Evolutionary conservation across 1,140 invertebrate genomes (phyloP), one percentile per base, ranked within the genome.

Genomic region (Pectinophora gossypiella): DNA sequence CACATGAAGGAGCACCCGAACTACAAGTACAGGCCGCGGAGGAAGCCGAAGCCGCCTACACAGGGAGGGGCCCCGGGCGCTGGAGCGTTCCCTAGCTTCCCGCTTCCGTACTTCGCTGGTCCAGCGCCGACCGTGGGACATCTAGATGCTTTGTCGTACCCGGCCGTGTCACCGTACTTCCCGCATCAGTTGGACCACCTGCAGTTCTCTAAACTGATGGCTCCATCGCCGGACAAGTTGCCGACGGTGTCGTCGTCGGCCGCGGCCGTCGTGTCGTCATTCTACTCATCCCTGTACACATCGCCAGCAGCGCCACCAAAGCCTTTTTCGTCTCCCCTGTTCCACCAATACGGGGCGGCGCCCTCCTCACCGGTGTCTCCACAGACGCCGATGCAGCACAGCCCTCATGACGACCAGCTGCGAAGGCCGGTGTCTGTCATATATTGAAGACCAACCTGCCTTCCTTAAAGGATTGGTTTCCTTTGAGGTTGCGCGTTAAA

Each of bases 1-100:
- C 96, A 97, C 89, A 97, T 97, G 96, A 95, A 96, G 85, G 95
- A 97, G 80, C 94, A 97, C 85, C 95, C 95, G 0, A 95, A 96
- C 74, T 96, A 97, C 89, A 96, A 97, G 83, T 97, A 97, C 88
- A 88, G 95, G 45, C 95, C 95, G 23, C 89, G 95, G 52, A 90
- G 95, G 78, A 96, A 96, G 89, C 95, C 95, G 18, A 97, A 97
- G 82, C 92, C 94, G 10, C 90, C 94, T 2, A 90, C 95, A 19
- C 58, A 71, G 2, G 76, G 93, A 91, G 72, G 87, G 89, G 89
- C 88, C 76, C 88, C 68, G 64, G 87, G 84, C 58, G 77, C 88
- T 54, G 79, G 85, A 12, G 77, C 81, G 0, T 86, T 86, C 64
- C 69, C 81, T 10, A 86, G 83, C 53, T 86, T 86, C 60, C 83